Base-by-base conservation (phyloP, 2,113 vertebrate genomes). In the Spea bombifrons region DNA sequence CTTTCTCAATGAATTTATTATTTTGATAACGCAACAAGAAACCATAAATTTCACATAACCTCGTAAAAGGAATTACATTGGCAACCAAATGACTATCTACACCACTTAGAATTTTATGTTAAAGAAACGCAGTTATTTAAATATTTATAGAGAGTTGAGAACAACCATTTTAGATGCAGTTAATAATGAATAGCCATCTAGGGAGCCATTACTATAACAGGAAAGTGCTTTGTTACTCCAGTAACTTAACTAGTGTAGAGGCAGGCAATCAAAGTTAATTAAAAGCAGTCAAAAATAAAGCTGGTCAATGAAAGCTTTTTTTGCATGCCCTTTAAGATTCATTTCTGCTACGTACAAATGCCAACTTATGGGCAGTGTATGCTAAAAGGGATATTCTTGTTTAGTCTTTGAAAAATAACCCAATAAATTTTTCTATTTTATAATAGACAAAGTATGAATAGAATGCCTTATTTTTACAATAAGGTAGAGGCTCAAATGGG, bases 211-310 rank as follows among this genome's bases (percentile, higher is more conserved):
- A 87, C 88, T 89, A 89, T 88, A 88, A 87, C 68, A 87, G 86
- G 76, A 89, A 90, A 92, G 89, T 86, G 82, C 86, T 89, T 86
- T 90, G 83, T 81, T 87, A 87, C 86, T 89, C 86, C 86, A 91
- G 72, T 89, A 89, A 88, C 83, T 86, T 87, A 85, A 86, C 76
- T 79, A 57, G 44, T 89, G 85, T 85, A 88, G 87, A 89, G 89
- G 85, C 81, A 88, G 84, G 83, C 85, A 82, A 90, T 94, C 88
- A 92, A 89, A 91, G 90, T 90, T 92, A 92, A 94, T 93, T 94
- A 93, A 92, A 93, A 90, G 89, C 86, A 84, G 86, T 91, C 88
- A 89, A 90, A 92, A 92, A 90, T 87, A 92, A 92, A 90, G 86
- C 85, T 89, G 84, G 88, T 87, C 84, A 86, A 84, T 84, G 88